Evolutionary conservation across 1,140 invertebrate species (phyloP), one percentile per base, ranked within the genome.

Genomic region (Philopotamus ludificatus): DNA sequence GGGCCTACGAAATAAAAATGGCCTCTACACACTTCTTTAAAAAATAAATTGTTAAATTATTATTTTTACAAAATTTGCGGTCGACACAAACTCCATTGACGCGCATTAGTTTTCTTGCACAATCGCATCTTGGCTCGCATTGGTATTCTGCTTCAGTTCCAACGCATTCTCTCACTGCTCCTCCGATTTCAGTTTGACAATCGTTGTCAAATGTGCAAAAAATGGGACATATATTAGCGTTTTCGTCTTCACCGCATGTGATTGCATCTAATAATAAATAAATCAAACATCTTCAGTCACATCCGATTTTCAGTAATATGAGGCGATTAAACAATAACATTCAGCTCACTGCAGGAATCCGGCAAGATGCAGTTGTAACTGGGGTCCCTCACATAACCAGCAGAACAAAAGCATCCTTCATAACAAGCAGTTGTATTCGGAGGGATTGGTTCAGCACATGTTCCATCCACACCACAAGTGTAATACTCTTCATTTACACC

Each of bases 371-470:
- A 53, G n/a, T 53, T 2, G 25, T 16, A 9, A 18, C 3, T 18
- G 34, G 4, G 18, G 16, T 60, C 21, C 16, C 58, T 60, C 16
- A 60, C 28, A 15, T 47, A 49, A 25, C 58, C 58, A 7, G 7
- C 28, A 16, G 47, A 49, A 15, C 58, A 60, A 18, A 60, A 60
- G 21, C 58, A 60, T 50, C 42, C 58, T 28, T 15, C 1, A 12
- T 26, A 8, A 25, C 42, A 50, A 9, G 15, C n/a, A 26, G 28
- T 49, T 3, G 3, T 10, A 60, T 45, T 49, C 10, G 28, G 8
- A 16, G 20, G 22, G 4, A 25, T 28, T 20, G 23, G 23, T 20
- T 47, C 28, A 1, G 47, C 44, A 21, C 58, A 60, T 15, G 58
- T 60, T 1, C 42, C 42, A 28, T 60, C 22, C 1, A 25, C 49